Base-by-base conservation (phyloP, 2,888 invertebrate species). In the Philereme transversata region DNA sequence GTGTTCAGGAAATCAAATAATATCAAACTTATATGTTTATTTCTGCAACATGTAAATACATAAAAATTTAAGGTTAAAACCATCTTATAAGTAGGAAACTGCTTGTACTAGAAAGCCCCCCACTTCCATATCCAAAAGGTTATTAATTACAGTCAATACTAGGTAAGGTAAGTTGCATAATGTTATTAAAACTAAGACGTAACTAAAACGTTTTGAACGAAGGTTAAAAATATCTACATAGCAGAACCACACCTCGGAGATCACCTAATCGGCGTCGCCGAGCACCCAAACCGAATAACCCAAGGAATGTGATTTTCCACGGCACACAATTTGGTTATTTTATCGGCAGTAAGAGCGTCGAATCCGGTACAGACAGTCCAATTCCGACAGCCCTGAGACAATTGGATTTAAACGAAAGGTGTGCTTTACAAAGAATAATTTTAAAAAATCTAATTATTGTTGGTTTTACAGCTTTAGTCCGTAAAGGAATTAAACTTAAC, bases 261-360 rank as follows among this genome's bases (percentile, higher is more conserved):
- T 63, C 52, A 56, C 59, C 52, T 57, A 56, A 63, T 57, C 46
- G 56, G 10, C 55, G 48, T 41, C 47, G 35, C 47, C 51, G 49
- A 51, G 11, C 56, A 45, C 50, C 59, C 45, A 48, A 55, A 62
- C 56, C 59, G 59, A 63, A 63, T 63, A 56, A 59, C 51, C 41
- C 49, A 40, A 43, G 5, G 55, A 59, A 68, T 66, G 63, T 52
- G 61, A 70, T 66, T 68, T 54, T 63, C 59, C 59, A 53, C 41
- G 51, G 48, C 62, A 62, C 65, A 62, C 68, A 66, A 70, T 68
- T 70, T 66, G 68, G 68, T 65, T 68, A 70, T 65, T 70, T 70
- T 68, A 70, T 63, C 60, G 66, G 22, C 62, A 53, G 43, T n/a
- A 52, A 51, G 8, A 41, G 58, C 44, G 55, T 60, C 57, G 64